Evolutionary conservation across 2,797 vertebrate genomes (phyloP), one percentile per base, ranked within the genome.

Genomic region (Sorex maritimensis): DNA sequence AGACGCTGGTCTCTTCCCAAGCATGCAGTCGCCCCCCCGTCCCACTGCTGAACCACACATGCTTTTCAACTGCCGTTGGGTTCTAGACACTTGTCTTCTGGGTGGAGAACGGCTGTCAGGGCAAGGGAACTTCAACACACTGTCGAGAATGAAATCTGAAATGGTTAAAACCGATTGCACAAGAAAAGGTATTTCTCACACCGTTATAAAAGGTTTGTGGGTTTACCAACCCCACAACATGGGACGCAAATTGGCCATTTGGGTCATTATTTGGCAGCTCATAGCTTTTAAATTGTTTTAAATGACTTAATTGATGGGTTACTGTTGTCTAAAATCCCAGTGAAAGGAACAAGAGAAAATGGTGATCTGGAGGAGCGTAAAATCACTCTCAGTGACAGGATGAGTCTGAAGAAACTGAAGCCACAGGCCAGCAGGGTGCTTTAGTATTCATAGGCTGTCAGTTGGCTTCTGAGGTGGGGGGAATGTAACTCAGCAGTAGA

Each of bases 11-110:
- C 46, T 81, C 23, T 71, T 63, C 9, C 19, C 75, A 30, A 89
- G 75, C 17, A 93, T 44, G 17, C 44, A 75, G 63, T 78, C 83
- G 91, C 71, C 44, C 71, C 44, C 82, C 97, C 75, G 75, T 68
- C 71, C 44, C 71, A 38, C 82, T 71, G 77, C 58, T 34, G 82
- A 19, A 90, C 5, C 63, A 15, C 1, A 61, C n/a, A 71, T 21
- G 41, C 12, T 19, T 63, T 41, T 74, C 12, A 8, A 8, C 65
- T 15, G 4, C 30, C n/a, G 4, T 3, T 79, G 15, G 23, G 49
- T 13, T 84, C 78, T 90, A 58, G 44, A 52, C 49, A 55, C 15
- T 38, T 73, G 26, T 6, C 2, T 13, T 5, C 26, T 19, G 58
- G 61, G n/a, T 26, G 19, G 28, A 74, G 88, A 89, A 44, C 21